Base-by-base conservation (phyloP, 2,888 invertebrate species). In the Aricia artaxerxes region DNA sequence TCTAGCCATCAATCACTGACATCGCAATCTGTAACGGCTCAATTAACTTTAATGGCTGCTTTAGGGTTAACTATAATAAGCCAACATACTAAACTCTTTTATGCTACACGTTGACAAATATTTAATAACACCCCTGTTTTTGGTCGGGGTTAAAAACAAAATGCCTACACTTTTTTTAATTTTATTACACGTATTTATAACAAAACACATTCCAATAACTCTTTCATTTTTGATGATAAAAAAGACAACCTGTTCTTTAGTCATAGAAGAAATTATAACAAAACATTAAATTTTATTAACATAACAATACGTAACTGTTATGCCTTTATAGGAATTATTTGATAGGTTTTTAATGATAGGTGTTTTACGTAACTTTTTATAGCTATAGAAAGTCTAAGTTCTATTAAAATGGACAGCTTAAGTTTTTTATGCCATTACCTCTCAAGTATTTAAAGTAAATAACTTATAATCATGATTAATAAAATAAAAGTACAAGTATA, bases 1-100 rank as follows among this genome's bases (percentile, higher is more conserved):
- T 69, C 69, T 69, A 69, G 69, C 69, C 69, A 69, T 69, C 69
- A 69, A 69, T 69, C 69, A 69, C 69, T 69, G 69, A 35, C 69
- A 35, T 38, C 5, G 13, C 13, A 69, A 35, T 69, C 35, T 38
- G 69, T 35, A 38, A 69, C 5, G 35, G 69, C 31, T 38, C 13
- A 69, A 16, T 69, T 69, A 69, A 24, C 24, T 24, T 61, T 61
- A 61, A 61, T 61, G 61, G 9, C n/a, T 31, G 31, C 11, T 64
- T 64, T 64, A 64, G 31, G 9, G 64, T 61, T 61, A 24, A 61
- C 7, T 16, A n/a, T 61, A 61, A 6, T 24, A 61, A 61, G 7
- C 2, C n/a, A 61, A n/a, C 2, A 61, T 4, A 40, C 6, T 40
- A 60, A 60, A n/a, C 9, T 49, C 24, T 61, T 31, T 0, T 61